Evolutionary conservation across 1,140 invertebrate species (phyloP), one percentile per base, ranked within the genome.

Genomic region (Lordiphosa collinella): DNA sequence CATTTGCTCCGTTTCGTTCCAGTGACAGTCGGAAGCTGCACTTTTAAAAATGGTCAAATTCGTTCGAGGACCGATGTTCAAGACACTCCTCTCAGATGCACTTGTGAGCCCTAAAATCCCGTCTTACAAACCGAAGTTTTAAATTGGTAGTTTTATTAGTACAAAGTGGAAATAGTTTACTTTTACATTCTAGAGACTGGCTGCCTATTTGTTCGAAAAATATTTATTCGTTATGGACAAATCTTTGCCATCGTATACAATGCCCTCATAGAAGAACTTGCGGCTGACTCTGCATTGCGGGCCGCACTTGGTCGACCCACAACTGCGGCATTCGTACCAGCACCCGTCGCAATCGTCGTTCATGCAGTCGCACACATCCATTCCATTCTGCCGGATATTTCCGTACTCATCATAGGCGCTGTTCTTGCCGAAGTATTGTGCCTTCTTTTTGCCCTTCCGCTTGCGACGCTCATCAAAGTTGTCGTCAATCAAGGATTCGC

Each of bases 281-380:
- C 86, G 63, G 50, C 78, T 80, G 0, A 58, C 76, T 3, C 86
- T 58, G 36, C 86, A 88, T 14, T 84, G 82, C 2, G 76, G 67
- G 32, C 86, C 86, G 11, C 86, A 88, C 22, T 68, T 68, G 5
- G 65, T 63, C 1, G 78, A 78, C 3, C 78, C 78, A 40, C 86
- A 88, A 44, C 49, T 68, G 4, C 58, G 59, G 25, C 86, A 88
- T 18, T 62, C 59, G 32, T 51, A 73, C 86, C 86, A 88, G 40
- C 86, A 88, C 6, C 86, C 86, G 7, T 58, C 63, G 38, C 86
- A 88, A 1, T 65, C 55, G 0, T 64, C 63, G 32, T 85, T 79
- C 75, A 88, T 78, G 25, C 86, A 88, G 40, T 88, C 86, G 7
- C 86, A 88, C 4, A 86, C 35, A 47, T 88, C 79, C 1, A 69